A percentile compares a stretch with the other conserved stretches of the same genome.
phyloP scores from a whole-genome alignment of 1,140 invertebrate species.

The Drosophila ficusphila region DNA sequence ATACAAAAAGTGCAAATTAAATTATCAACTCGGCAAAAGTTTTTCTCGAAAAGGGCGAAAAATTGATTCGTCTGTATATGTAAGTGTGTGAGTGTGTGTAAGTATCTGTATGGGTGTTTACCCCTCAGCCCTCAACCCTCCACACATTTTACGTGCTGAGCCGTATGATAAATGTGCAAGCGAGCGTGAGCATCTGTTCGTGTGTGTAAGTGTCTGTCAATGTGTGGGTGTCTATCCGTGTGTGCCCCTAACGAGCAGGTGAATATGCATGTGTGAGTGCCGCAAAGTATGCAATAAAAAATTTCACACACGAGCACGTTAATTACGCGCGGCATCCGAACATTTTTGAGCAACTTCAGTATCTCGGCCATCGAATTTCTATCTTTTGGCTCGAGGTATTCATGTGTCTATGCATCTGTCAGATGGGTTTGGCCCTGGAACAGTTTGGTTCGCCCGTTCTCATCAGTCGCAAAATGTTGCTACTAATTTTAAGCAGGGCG shows the following conservation, averaged over 20 bases:
- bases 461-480: neutral
- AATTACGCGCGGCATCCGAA: slow-evolving; percentile 55
- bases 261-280: slow-evolving; percentile 42
- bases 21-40: slow-evolving; percentile 76
- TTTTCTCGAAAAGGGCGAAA: slow-evolving; percentile 42
- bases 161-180: slow-evolving; percentile 79
- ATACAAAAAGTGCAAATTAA: slow-evolving; percentile 70
- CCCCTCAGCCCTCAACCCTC: neutral
- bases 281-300: slow-evolving; percentile 79
- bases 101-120: slow-evolving; percentile 10
- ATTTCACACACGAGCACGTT: slow-evolving; percentile 77
- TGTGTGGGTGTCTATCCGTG: slow-evolving; percentile 13
- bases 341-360: slow-evolving; percentile 37
- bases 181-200: slow-evolving; percentile 74
- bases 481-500: neutral
- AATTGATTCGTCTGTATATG: slow-evolving; percentile 55
- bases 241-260: slow-evolving; percentile 59
- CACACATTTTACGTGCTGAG: slow-evolving; percentile 60
- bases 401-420: slow-evolving; percentile 1
- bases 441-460: slow-evolving; percentile 1
- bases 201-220: slow-evolving; percentile 53
- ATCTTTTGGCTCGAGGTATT: neutral
- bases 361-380: slow-evolving; percentile 1
- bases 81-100: slow-evolving; percentile 20
- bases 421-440: neutral